Evolutionary conservation across 2,888 invertebrate species (phyloP), one percentile per base, ranked within the genome.

Genomic region (Eupeodes luniger): DNA sequence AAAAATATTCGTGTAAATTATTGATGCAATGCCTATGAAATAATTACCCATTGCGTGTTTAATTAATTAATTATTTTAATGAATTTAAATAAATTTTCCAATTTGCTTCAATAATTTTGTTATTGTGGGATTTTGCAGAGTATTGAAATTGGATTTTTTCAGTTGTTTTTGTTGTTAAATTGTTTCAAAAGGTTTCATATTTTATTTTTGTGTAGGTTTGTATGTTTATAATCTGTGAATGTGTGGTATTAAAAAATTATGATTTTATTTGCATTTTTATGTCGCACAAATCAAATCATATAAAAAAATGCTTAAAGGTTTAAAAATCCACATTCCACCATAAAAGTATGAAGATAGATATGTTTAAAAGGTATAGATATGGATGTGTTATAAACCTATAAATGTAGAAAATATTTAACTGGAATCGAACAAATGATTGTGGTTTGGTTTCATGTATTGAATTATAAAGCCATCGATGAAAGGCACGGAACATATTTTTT

Each of bases 41-140:
- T 72, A 85, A 85, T 85, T 85, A 77, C 36, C 70, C 76, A 81
- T 72, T 72, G 77, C 66, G 81, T 59, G 70, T 72, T 77, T 85
- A 79, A 79, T 72, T 74, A 77, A 78, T 82, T 78, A 81, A 82
- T 86, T 86, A 79, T 51, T 86, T 82, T 82, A 79, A 83, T 83
- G 75, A 76, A 75, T 75, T 86, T 70, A 83, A 83, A 83, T 86
- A 83, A 79, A 79, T 79, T 86, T 76, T 77, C 51, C 86, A 86
- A 86, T 86, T 83, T 83, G 83, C 69, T 75, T 79, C 62, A 79
- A 78, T 78, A 86, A 86, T 79, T 75, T 70, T 69, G 40, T 82
- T 82, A 67, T 77, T 19, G 49, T 19, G 57, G 14, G n/a, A 11
- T 51, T 53, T 34, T 40, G 40, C 40, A 2, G 16, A 16, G n/a